phyloP scores from a whole-genome alignment of 2,888 invertebrate species.

The Sinhomidia bicolor region DNA sequence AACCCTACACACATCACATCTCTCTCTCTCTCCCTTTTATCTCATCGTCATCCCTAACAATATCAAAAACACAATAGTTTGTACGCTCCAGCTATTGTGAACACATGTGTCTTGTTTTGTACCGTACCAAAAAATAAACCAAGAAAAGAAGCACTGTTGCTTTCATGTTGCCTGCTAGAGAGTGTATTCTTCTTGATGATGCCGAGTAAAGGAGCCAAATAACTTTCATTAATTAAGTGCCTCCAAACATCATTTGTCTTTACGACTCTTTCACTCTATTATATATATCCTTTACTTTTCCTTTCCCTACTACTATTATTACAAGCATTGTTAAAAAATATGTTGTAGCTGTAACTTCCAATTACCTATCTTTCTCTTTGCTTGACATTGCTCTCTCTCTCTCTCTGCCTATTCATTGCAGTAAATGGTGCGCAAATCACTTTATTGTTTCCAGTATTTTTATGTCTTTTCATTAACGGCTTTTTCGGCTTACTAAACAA shows the following conservation, averaged over 20 bases:
- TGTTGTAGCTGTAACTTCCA: too few species aligned
- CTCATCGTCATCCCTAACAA: too few species aligned
- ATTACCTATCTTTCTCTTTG: neutral
- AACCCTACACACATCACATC: slow-evolving; percentile 55
- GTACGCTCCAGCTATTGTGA: neutral
- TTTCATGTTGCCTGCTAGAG: too few species aligned
- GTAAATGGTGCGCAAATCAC: slow-evolving; percentile 19
- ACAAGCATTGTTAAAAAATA: neutral
- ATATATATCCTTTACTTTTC: neutral
- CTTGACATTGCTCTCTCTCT: neutral
- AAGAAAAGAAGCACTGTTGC: neutral
- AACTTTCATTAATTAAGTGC: slow-evolving; percentile 70
- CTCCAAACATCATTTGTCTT: slow-evolving; percentile 62
- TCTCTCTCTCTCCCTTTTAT: neutral
- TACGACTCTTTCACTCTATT: neutral
- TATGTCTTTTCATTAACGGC: neutral
- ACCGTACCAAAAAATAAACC: neutral
- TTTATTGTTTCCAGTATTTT: neutral
- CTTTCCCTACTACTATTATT: neutral
- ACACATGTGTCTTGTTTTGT: neutral
- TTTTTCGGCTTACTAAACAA: too few species aligned
- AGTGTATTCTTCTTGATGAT: slow-evolving; percentile 15
- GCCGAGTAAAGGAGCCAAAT: slow-evolving; percentile 61
- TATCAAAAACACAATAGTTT: too few species aligned
- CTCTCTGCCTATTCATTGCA: neutral